phyloP scores from a whole-genome alignment of 2,888 invertebrate species.

The Chymomyza procnemis region DNA sequence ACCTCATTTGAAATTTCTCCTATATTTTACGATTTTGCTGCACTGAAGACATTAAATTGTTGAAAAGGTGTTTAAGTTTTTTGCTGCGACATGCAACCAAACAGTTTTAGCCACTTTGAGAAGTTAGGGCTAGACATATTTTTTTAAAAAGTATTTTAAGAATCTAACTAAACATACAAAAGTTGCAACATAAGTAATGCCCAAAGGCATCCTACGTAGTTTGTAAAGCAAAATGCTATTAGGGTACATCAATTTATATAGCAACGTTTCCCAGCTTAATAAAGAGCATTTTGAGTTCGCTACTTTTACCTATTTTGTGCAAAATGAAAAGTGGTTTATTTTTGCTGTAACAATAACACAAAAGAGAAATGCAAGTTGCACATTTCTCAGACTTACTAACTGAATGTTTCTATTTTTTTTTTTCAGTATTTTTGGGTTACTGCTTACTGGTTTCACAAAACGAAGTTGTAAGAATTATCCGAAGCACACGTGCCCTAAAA shows the following conservation, averaged over 20 bases:
- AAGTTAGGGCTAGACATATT: no score
- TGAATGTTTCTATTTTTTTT: not conserved
- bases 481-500: slow-evolving; percentile 25
- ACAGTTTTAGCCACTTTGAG: not conserved
- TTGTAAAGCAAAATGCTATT: no score
- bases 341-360: slow-evolving; percentile 48
- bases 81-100: not conserved
- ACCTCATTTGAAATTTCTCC: slow-evolving; percentile 48
- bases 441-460: not conserved
- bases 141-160: no score
- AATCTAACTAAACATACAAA: no score
- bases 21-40: not conserved
- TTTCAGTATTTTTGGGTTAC: not conserved
- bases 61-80: not conserved
- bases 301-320: no score
- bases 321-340: not conserved
- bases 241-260: no score
- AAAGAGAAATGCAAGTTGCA: slow-evolving; percentile 35
- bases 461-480: slow-evolving; percentile 4
- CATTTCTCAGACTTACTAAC: not conserved
- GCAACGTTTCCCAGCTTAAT: not conserved
- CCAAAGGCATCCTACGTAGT: no score
- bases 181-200: no score
- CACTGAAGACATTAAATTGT: not conserved
- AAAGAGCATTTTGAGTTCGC: not conserved